Evolutionary conservation across 2,888 invertebrate species (phyloP).

Genomic region (Platycnemis pennipes): DNA sequence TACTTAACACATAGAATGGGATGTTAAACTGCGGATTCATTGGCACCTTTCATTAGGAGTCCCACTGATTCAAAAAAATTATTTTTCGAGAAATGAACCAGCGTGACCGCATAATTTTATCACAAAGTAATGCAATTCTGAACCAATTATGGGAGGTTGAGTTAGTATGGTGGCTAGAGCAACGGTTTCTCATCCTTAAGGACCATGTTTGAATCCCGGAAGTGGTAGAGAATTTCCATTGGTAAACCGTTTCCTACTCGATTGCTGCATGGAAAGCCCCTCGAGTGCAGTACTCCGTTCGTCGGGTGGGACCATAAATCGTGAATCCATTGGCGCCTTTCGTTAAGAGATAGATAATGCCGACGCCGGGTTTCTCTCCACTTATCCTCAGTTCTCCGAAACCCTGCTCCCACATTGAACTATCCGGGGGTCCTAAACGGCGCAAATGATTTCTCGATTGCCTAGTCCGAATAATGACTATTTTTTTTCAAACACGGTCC

Average conservation of each 20-base stretch:
- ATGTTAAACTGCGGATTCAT: too few relatives aligned
- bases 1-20: too few relatives aligned
- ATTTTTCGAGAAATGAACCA: too few relatives aligned
- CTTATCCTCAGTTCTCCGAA: background rate
- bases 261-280: background rate
- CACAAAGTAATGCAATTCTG: too few relatives aligned
- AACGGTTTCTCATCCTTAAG: background rate
- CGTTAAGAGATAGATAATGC: background rate
- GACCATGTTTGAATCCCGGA: background rate
- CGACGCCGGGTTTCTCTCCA: background rate
- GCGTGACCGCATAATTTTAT: too few relatives aligned
- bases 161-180: background rate
- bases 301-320: background rate
- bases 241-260: background rate
- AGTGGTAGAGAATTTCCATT: background rate
- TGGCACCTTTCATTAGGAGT: too few relatives aligned
- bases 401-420: too few relatives aligned
- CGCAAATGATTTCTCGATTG: too few relatives aligned
- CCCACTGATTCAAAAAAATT: too few relatives aligned
- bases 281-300: background rate
- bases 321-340: background rate
- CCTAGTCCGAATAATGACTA: too few relatives aligned
- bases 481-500: too few relatives aligned
- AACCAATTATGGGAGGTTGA: background rate
- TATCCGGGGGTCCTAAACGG: too few relatives aligned